Conservation (phyloP, 2,888 invertebrate species). For the Dione juno region DNA sequence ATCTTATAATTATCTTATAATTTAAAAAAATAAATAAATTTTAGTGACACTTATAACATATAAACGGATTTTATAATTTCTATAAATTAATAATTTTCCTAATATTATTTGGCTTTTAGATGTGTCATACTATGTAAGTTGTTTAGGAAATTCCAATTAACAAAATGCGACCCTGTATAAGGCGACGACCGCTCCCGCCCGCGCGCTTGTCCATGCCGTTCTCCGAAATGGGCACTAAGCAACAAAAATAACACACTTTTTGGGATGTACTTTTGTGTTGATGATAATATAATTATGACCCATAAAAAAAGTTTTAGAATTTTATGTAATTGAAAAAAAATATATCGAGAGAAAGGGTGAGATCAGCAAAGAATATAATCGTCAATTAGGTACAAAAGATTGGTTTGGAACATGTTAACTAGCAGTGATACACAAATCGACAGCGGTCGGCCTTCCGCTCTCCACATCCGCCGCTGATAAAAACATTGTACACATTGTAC, state of each 20-base stretch:
- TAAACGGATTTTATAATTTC: not conserved
- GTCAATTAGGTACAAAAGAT: slow-evolving; percentile 14
- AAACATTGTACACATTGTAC: no score
- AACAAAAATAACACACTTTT: slow-evolving; percentile 79
- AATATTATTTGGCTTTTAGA: not conserved
- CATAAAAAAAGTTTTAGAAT: not conserved
- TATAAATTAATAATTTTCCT: not conserved
- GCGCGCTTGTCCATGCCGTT: slow-evolving; percentile 68
- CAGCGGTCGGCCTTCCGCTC: slow-evolving; percentile 67
- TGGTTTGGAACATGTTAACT: slow-evolving; percentile 43
- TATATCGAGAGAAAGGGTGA: not conserved
- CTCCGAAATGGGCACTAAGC: slow-evolving; percentile 78
- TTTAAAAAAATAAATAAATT: no score
- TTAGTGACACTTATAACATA: no score
- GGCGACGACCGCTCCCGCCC: slow-evolving; percentile 82
- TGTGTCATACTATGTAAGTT: not conserved
- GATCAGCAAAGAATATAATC: not conserved
- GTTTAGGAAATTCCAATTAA: slow-evolving; percentile 16
- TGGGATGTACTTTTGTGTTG: slow-evolving; percentile 80
- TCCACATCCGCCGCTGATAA: slow-evolving; percentile 75
- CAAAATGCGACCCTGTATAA: slow-evolving; percentile 69
- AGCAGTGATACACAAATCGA: slow-evolving; percentile 48
- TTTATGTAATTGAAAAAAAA: not conserved
- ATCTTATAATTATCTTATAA: not conserved
- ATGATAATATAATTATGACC: slow-evolving; percentile 63